Evolutionary conservation across 2,113 vertebrate species (phyloP), one percentile per base, ranked within the genome.

Genomic region (Peucedramus taeniatus): DNA sequence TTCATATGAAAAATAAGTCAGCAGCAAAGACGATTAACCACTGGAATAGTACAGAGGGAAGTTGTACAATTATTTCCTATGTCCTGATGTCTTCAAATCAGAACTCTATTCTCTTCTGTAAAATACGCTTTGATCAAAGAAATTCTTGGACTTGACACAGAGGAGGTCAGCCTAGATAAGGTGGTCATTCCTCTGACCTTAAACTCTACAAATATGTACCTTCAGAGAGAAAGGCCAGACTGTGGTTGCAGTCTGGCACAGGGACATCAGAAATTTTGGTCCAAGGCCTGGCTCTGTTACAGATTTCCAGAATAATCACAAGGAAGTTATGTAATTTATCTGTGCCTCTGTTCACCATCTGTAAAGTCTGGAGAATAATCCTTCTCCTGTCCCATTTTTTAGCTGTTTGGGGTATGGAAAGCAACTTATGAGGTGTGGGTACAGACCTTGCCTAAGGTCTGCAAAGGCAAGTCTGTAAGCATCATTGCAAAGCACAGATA

Each of bases 301-400:
- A 83, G 39, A 63, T 83, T 95, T 92, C 75, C 79, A 88, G 78
- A 74, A 86, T 50, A 94, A 90, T 91, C 82, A 64, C 68, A 63
- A 39, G 84, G 59, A 85, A 93, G 44, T 95, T 88, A 31, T 82
- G 57, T 68, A 82, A 53, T 87, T 94, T 91, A 76, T 91, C 81
- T 94, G 61, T 93, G 63, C 76, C n/a, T 95, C 90, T 93, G 75
- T 90, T 95, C 72, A 47, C 49, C 90, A 81, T 81, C 86, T 95
- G 85, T 71, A 75, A 93, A 77, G 13, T 59, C 66, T 91, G 79
- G 49, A 81, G 64, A 71, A 91, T 42, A 96, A 94, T 87, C 57
- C 28, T 85, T 37, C 59, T 75, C 35, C 79, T 87, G 31, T 92
- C 90, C 64, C 56, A 20, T n/a, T 75, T 81, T 44, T 85, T 66